Conservation (phyloP, 2,888 invertebrate genomes). For the Tipula helvola region DNA sequence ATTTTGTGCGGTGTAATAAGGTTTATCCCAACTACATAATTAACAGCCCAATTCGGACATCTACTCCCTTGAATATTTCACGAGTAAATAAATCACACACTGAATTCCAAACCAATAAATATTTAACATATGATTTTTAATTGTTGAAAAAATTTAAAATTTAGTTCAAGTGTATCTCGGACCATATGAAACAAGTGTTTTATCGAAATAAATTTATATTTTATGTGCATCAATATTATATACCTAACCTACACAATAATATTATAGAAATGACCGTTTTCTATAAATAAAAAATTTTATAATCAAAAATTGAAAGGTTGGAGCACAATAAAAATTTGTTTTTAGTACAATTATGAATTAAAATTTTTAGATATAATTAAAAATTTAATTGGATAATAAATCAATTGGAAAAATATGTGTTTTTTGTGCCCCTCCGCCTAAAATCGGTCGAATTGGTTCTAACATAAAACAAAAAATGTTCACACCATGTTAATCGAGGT, state of each 20-base stretch:
- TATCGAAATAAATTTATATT: not conserved
- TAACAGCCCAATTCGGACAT: too few species aligned
- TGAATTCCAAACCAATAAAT: not conserved
- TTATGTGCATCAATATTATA: not conserved
- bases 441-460: not conserved
- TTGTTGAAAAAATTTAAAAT: not conserved
- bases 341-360: not conserved
- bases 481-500: not conserved
- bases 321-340: not conserved
- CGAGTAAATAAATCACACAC: too few species aligned
- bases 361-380: not conserved
- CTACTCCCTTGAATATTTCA: too few species aligned
- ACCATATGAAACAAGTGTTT: not conserved
- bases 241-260: not conserved
- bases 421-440: not conserved
- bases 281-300: not conserved
- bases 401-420: not conserved
- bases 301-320: not conserved
- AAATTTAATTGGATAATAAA: not conserved
- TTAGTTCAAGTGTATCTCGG: not conserved
- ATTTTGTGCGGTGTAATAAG: too few species aligned
- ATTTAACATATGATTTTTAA: not conserved
- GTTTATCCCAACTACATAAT: too few species aligned
- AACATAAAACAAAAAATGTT: not conserved
- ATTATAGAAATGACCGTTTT: not conserved